phyloP scores from a whole-genome alignment of 2,888 invertebrate genomes.

The Machimus atricapillus region DNA sequence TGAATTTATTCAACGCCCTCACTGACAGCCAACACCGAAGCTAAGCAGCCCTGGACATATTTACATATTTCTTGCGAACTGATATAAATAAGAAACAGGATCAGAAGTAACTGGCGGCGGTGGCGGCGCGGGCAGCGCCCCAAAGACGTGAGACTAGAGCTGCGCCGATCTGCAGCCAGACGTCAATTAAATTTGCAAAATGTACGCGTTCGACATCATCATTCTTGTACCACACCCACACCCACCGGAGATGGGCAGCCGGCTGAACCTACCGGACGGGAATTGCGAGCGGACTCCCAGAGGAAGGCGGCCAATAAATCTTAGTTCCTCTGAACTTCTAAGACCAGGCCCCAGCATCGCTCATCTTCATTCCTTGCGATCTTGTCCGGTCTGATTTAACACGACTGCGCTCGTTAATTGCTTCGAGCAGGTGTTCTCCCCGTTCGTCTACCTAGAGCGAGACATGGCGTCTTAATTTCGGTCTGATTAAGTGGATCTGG shows the following conservation, averaged over 20 bases:
- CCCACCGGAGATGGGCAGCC: constrained; percentile 2
- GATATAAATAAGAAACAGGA: constrained; percentile 23
- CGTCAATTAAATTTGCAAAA: constrained; percentile 28
- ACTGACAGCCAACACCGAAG: constrained; percentile 23
- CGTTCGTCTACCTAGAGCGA: constrained; percentile 5
- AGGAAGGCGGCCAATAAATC: constrained; percentile 3
- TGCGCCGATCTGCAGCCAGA: constrained; percentile 9
- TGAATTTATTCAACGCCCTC: constrained; percentile 20
- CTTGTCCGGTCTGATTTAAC: constrained; percentile 40
- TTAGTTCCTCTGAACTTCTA: not conserved
- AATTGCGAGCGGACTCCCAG: not conserved
- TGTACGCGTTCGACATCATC: constrained; percentile 30
- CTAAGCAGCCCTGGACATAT: not conserved
- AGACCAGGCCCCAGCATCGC: not conserved
- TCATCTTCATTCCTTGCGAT: constrained; percentile 26
- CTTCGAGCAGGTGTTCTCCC: constrained; percentile 27
- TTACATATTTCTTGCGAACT: constrained; percentile 12
- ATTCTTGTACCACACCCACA: constrained; percentile 37
- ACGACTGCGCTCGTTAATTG: constrained; percentile 34
- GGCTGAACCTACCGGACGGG: not conserved
- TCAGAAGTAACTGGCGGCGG: not conserved
- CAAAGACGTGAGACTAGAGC: not conserved
- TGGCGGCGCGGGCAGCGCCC: not conserved
- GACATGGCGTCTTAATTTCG: constrained; percentile 22
- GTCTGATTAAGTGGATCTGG: constrained; percentile 30